These are phyloP conservation scores for Sarcophaga variegata DNA, from an alignment of 2,888 invertebrate genomes.

Conservation along the genomic window DNA sequence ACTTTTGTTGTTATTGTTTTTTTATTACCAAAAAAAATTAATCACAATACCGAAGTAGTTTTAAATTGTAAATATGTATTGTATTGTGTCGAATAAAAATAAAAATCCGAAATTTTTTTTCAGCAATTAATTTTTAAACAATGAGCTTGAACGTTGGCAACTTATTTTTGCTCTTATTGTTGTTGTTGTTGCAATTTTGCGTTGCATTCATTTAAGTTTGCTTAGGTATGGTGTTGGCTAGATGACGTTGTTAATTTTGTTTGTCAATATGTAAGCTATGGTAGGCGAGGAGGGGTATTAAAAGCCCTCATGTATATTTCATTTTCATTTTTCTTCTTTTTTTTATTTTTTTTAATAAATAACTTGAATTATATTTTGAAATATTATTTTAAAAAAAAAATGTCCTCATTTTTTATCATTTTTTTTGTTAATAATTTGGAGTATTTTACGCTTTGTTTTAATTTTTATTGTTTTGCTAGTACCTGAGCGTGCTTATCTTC, in stretches of 20 bases:
- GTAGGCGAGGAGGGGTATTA: too few relatives aligned
- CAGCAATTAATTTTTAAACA: conserved; percentile 24
- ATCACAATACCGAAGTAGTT: background rate
- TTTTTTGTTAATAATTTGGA: background rate
- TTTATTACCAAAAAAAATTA: background rate
- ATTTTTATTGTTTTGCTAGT: conserved; percentile 33
- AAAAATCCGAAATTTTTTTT: background rate
- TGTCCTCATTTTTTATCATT: conserved; percentile 48
- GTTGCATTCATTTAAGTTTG: too few relatives aligned
- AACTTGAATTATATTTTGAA: conserved; percentile 13
- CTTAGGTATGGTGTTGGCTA: too few relatives aligned
- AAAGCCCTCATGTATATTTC: conserved; percentile 50
- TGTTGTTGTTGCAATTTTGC: background rate
- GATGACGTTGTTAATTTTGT: too few relatives aligned
- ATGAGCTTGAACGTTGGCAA: conserved; percentile 60
- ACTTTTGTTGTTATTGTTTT: too few relatives aligned
- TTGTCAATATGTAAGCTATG: too few relatives aligned
- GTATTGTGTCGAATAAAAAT: too few relatives aligned
- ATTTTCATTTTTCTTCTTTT: conserved; percentile 27
- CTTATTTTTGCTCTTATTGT: conserved; percentile 5
- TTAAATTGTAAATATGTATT: too few relatives aligned
- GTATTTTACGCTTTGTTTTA: conserved; percentile 11
- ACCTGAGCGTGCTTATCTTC: conserved; percentile 62
- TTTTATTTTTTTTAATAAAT: background rate
- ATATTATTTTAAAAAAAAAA: conserved; percentile 21